Base-by-base conservation (phyloP, 2,797 vertebrate genomes). In the Aulostomus chinensis region DNA sequence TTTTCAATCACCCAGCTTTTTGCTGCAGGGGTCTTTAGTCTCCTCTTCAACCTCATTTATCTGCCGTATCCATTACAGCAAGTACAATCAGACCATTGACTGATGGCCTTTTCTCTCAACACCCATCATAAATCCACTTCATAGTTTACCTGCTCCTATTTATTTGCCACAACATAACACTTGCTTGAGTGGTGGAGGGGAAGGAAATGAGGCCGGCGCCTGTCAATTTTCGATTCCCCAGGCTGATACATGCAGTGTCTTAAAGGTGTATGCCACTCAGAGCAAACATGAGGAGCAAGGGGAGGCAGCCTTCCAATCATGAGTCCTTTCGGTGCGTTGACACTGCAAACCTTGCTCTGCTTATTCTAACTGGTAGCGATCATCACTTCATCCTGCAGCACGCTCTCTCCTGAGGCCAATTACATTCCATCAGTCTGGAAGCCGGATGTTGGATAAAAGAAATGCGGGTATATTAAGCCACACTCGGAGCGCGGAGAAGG, bases 371-470 rank as follows among this genome's bases (percentile, higher is more conserved):
- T 72, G 75, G 65, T 4, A 13, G 47, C 5, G 52, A 62, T 75
- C 65, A 73, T 83, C 50, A 58, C 70, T 83, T 81, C 71, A 57
- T 66, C 73, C 51, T 59, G 33, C 61, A 73, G 72, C 52, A 2
- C 1, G 25, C 64, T 61, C 68, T 73, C 86, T 84, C 79, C 75
- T 9, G 78, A 80, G 85, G 85, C 83, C 83, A 87, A 86, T 87
- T 86, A 86, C 79, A 47, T 85, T 83, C 76, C 78, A 80, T 87
- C 80, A 87, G 72, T 52, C 83, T 80, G 80, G 81, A 85, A 80
- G 69, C 78, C 58, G 76, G 81, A 85, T 83, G 63, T 68, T 7
- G 68, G 78, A 79, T 83, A 76, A 79, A 82, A 83, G 79, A 80
- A 70, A 68, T 33, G 48, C 28, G 71, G 61, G 68, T 74, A 78